Evolutionary conservation across 2,888 invertebrate genomes (phyloP).

Genomic region (Netelia fuscicornis): DNA sequence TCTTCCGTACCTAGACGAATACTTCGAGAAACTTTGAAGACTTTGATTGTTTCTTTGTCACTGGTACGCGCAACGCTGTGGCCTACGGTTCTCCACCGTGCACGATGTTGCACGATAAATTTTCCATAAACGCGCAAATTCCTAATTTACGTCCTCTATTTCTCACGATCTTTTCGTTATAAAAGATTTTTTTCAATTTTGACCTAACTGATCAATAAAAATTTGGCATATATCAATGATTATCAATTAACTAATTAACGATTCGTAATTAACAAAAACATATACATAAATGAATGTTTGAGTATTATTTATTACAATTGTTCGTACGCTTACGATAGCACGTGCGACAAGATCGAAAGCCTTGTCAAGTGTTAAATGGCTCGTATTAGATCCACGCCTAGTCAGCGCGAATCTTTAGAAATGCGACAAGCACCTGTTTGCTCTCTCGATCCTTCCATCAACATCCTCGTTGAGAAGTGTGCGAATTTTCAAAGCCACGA

Average conservation of each 20-base stretch:
- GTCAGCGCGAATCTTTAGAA: not conserved
- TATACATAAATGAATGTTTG: too few relatives aligned
- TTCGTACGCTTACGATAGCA: too few relatives aligned
- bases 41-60: conserved; percentile 54
- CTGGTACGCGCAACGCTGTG: not conserved
- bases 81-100: not conserved
- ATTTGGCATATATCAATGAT: too few relatives aligned
- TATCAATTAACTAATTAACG: too few relatives aligned
- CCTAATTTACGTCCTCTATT: not conserved
- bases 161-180: not conserved
- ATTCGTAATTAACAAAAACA: too few relatives aligned
- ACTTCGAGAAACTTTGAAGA: conserved; percentile 25
- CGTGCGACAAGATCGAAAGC: too few relatives aligned
- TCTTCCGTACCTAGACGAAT: not conserved
- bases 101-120: conserved; percentile 1
- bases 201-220: too few relatives aligned
- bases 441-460: not conserved
- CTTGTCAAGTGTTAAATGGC: not conserved
- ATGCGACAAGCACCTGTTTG: conserved; percentile 3
- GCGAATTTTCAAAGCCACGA: conserved; percentile 21
- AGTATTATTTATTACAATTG: too few relatives aligned
- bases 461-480: not conserved
- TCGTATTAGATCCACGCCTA: not conserved
- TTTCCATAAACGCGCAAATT: not conserved
- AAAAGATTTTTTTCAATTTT: too few relatives aligned